Evolutionary conservation across 1,140 invertebrate genomes (phyloP).

Genomic region (Diuraphis noxia): DNA sequence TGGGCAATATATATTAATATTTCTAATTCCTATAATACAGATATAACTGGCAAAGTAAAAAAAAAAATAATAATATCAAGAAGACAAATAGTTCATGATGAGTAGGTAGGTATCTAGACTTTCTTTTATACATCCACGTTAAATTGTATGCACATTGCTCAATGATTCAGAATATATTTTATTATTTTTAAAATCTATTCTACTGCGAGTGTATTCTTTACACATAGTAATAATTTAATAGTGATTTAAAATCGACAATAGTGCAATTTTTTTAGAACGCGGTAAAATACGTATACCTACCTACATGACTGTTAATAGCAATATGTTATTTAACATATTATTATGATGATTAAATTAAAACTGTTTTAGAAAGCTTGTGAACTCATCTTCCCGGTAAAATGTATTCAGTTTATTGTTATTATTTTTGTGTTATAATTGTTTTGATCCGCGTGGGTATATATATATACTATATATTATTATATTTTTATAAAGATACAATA

Average conservation of each 20-base stretch:
- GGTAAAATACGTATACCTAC: not conserved
- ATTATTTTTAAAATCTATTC: not conserved
- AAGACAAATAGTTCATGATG: not conserved
- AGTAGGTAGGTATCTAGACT: not conserved
- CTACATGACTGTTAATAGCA: not conserved
- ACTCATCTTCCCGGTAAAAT: not conserved
- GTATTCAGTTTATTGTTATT: not conserved
- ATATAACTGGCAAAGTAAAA: not conserved
- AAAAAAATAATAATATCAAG: not conserved
- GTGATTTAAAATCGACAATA: not conserved
- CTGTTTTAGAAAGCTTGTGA: constrained; percentile 8
- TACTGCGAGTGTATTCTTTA: not conserved
- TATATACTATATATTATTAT: no score
- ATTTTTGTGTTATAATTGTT: not conserved
- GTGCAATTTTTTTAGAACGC: not conserved
- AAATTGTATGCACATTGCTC: not conserved
- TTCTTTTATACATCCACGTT: not conserved
- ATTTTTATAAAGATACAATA: not conserved
- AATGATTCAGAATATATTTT: not conserved
- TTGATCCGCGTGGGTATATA: not conserved
- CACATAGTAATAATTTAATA: not conserved
- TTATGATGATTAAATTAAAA: not conserved
- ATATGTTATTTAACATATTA: not conserved
- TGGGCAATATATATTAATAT: not conserved
- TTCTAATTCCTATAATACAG: not conserved